Percentiles rank a stretch among this genome's conserved stretches.
phyloP scores from a whole-genome alignment of 1,140 invertebrate species.

The Zaprionus camerounensis region DNA sequence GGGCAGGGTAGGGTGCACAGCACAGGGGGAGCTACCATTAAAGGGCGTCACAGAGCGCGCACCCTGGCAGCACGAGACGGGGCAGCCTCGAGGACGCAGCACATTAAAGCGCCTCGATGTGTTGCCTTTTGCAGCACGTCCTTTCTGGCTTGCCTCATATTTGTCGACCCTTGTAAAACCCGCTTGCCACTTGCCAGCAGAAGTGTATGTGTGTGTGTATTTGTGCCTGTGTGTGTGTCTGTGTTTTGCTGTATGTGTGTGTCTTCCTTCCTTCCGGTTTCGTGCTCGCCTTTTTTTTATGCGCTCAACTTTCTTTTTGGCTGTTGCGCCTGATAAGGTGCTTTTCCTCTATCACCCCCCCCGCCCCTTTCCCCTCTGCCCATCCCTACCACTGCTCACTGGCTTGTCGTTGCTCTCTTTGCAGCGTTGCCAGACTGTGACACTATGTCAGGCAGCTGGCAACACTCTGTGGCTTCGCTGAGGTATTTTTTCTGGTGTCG shows the following conservation, averaged over 20 bases:
- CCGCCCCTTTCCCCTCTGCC: background rate
- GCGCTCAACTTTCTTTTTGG: constrained; percentile 29
- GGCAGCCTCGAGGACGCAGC: constrained; percentile 8
- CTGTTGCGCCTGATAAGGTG: constrained; percentile 46
- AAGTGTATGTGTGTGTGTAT: constrained; percentile 20
- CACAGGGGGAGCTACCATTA: constrained; percentile 42
- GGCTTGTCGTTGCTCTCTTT: background rate
- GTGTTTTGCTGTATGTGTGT: constrained; percentile 46
- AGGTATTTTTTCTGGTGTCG: constrained; percentile 2
- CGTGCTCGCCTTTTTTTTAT: constrained; percentile 49
- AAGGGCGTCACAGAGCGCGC: constrained; percentile 56
- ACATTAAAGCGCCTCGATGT: constrained; percentile 74
- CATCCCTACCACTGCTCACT: background rate
- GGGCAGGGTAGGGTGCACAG: background rate
- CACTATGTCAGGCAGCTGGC: constrained; percentile 21
- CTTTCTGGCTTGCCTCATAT: constrained; percentile 66
- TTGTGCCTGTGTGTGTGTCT: constrained; percentile 29
- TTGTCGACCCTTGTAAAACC: constrained; percentile 80
- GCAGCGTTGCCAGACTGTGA: constrained; percentile 50
- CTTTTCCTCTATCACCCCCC: background rate
- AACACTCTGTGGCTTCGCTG: constrained; percentile 12
- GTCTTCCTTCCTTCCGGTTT: constrained; percentile 81
- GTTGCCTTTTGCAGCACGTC: constrained; percentile 64
- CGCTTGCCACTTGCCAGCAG: constrained; percentile 68
- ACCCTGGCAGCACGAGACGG: constrained; percentile 13